These are phyloP conservation scores for Psococerastis gibbosa DNA, from an alignment of 2,888 invertebrate genomes.

Conservation along the genomic window DNA sequence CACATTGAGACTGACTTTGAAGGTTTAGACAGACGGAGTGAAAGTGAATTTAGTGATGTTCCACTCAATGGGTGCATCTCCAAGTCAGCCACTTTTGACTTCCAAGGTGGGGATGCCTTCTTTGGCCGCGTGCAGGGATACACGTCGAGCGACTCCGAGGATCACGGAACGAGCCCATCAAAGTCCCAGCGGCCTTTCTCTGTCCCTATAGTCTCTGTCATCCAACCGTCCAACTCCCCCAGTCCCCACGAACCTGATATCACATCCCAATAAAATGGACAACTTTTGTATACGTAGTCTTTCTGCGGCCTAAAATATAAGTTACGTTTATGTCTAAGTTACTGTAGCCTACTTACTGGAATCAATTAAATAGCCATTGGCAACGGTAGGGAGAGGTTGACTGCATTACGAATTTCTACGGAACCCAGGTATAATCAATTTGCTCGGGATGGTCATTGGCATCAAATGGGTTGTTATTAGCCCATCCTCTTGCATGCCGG, in stretches of 20 bases:
- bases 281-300: too few relatives aligned
- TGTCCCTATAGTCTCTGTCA: slow-evolving; percentile 1
- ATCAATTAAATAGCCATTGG: too few relatives aligned
- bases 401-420: too few relatives aligned
- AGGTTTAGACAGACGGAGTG: neutral
- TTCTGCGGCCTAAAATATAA: too few relatives aligned
- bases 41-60: slow-evolving; percentile 1
- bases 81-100: slow-evolving; percentile 1
- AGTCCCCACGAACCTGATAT: neutral
- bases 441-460: too few relatives aligned
- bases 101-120: slow-evolving; percentile 4
- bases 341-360: too few relatives aligned
- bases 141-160: neutral
- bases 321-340: too few relatives aligned
- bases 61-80: neutral
- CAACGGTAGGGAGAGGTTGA: too few relatives aligned
- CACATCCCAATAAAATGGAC: neutral
- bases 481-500: too few relatives aligned
- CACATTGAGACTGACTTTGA: slow-evolving; percentile 7
- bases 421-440: too few relatives aligned
- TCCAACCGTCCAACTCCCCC: slow-evolving; percentile 3
- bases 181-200: too few relatives aligned
- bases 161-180: neutral
- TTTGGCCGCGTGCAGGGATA: neutral
- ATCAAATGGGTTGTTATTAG: too few relatives aligned